Evolutionary conservation across 2,113 vertebrate genomes (phyloP).

Genomic region (Thymallus thymallus): DNA sequence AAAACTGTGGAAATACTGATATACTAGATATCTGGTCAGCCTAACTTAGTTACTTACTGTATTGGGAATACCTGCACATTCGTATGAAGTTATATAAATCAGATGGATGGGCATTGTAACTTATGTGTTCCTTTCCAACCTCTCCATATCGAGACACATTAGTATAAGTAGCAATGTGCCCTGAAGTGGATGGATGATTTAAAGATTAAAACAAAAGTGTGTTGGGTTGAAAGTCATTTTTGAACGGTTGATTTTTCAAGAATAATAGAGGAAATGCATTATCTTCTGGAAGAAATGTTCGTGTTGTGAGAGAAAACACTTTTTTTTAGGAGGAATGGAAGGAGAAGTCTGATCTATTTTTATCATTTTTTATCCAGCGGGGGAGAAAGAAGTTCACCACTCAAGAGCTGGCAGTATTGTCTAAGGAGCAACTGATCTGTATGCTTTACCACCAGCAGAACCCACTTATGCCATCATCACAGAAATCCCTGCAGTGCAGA

Average conservation of each 20-base stretch:
- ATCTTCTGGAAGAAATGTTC: slow-evolving; percentile 36
- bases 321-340: slow-evolving; percentile 30
- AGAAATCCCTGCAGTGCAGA: slow-evolving; percentile 65
- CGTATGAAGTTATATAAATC: neutral
- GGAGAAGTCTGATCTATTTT: slow-evolving; percentile 49
- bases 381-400: slow-evolving; percentile 27
- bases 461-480: slow-evolving; percentile 65
- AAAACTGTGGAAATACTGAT: too few relatives aligned
- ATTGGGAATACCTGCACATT: too few relatives aligned
- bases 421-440: slow-evolving; percentile 55
- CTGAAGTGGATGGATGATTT: slow-evolving; percentile 30
- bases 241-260: slow-evolving; percentile 1
- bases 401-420: slow-evolving; percentile 56
- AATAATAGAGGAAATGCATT: slow-evolving; percentile 46
- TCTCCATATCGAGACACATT: slow-evolving; percentile 8
- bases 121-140: slow-evolving; percentile 6
- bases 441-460: slow-evolving; percentile 52
- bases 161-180: slow-evolving; percentile 21
- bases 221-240: slow-evolving; percentile 42
- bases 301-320: slow-evolving; percentile 40
- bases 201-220: slow-evolving; percentile 43
- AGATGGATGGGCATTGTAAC: slow-evolving; percentile 16
- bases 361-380: slow-evolving; percentile 50
- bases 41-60: too few relatives aligned
- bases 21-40: too few relatives aligned